These are phyloP conservation scores for Bombus turneri DNA, from an alignment of 1,140 invertebrate genomes.

Conservation along the genomic window DNA sequence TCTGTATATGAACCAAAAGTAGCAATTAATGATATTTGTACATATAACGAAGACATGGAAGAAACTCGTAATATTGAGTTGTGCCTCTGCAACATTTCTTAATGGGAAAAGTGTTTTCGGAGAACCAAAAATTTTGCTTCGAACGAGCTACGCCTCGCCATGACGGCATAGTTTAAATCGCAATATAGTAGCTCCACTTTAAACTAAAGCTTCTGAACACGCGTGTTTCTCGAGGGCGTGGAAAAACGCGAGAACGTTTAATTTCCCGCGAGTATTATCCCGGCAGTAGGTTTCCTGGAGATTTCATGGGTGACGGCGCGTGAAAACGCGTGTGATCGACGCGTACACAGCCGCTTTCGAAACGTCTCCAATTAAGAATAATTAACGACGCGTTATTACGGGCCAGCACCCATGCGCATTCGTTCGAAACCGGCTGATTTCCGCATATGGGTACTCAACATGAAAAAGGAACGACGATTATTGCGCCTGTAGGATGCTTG, in stretches of 20 bases:
- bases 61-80: too few relatives aligned
- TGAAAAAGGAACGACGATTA: slow-evolving; percentile 42
- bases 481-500: slow-evolving; percentile 33
- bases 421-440: slow-evolving; percentile 35
- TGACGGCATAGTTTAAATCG: background rate
- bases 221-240: background rate
- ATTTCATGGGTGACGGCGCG: slow-evolving; percentile 19
- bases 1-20: background rate
- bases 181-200: background rate
- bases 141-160: background rate
- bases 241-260: slow-evolving; percentile 9
- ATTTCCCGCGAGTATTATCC: slow-evolving; percentile 20
- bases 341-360: background rate
- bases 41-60: too few relatives aligned
- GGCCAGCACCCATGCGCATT: slow-evolving; percentile 36
- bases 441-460: slow-evolving; percentile 64
- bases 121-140: background rate
- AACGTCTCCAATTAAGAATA: slow-evolving; percentile 25
- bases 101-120: too few relatives aligned
- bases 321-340: slow-evolving; percentile 33
- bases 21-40: too few relatives aligned
- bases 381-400: slow-evolving; percentile 32
- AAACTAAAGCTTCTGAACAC: background rate
- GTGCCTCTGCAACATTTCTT: too few relatives aligned
- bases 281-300: background rate